Conservation (phyloP, 2,888 invertebrate species). For the Augiades crinisus region DNA sequence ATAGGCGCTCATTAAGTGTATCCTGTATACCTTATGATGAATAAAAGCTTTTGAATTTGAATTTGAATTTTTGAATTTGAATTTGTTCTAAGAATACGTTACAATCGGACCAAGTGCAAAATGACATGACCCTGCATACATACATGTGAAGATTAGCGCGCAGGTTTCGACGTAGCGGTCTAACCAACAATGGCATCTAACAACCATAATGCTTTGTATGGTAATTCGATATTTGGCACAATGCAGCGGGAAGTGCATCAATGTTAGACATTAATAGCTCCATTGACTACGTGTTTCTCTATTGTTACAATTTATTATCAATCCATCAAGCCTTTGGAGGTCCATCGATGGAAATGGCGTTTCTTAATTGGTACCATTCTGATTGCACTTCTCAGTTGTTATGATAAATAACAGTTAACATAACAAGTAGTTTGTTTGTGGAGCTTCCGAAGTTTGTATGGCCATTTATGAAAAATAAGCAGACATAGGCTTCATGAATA, state of each 20-base stretch:
- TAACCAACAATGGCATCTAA: conserved; percentile 30
- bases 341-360: neutral
- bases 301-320: neutral
- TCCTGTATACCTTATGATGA: too few relatives aligned
- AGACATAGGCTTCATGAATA: too few relatives aligned
- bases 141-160: neutral
- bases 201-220: conserved; percentile 31
- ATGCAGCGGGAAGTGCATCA: conserved; percentile 34
- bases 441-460: too few relatives aligned
- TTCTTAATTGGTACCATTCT: neutral
- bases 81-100: too few relatives aligned
- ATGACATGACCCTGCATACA: conserved; percentile 6
- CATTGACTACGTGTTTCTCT: conserved; percentile 20
- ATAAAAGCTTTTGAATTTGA: too few relatives aligned
- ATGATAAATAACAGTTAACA: too few relatives aligned
- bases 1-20: too few relatives aligned
- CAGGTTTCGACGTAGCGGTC: conserved; percentile 13
- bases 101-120: neutral
- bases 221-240: conserved; percentile 31
- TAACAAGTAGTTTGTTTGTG: too few relatives aligned
- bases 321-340: neutral
- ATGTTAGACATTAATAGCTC: conserved; percentile 33
- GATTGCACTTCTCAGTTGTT: too few relatives aligned
- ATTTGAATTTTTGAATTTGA: too few relatives aligned
- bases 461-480: too few relatives aligned